Base-by-base conservation (phyloP, 2,888 invertebrate genomes). In the Drosophila melanocephala region DNA sequence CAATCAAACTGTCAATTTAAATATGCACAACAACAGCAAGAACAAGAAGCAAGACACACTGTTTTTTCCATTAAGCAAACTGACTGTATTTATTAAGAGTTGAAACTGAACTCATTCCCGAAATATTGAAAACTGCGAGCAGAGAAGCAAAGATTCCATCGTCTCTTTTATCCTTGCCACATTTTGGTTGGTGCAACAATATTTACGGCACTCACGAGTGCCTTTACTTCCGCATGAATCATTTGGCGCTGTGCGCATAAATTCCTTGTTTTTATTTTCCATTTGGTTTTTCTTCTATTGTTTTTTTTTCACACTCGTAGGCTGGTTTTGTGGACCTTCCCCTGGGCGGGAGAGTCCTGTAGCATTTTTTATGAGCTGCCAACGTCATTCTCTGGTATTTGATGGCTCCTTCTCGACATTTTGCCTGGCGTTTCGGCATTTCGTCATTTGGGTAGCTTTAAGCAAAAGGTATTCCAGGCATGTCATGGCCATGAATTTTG, bases 141-240 rank as follows among this genome's bases (percentile, higher is more conserved):
- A 63, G 64, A 50, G 72, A 75, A 75, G 68, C 74, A 67, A 77
- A 72, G 58, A 51, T 67, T 26, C 22, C 14, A 9, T 28, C 32
- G 28, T 32, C 7, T 35, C 4, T 28, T 9, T 16, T 26, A 26
- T 30, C 7, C 42, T 14, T 26, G 39, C 44, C 44, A 57, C 47
- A 52, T 30, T 63, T 61, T 67, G 50, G 85, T 76, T 42, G 63
- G 76, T 69, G 80, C 77, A 75, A 64, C 77, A 76, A 82, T 78
- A 82, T 87, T 85, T 87, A 85, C 73, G 67, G 65, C 78, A 85
- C 87, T 84, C 87, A 60, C 75, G 90, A 89, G 87, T 90, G 89
- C 90, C 75, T 89, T 88, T 86, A 86, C 64, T 90, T 90, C 81
- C 81, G 84, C 84, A 89, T 87, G 87, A 87, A 89, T 90, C 87